Evolutionary conservation across 2,888 invertebrate species (phyloP).

Genomic region (Melolontha melolontha): DNA sequence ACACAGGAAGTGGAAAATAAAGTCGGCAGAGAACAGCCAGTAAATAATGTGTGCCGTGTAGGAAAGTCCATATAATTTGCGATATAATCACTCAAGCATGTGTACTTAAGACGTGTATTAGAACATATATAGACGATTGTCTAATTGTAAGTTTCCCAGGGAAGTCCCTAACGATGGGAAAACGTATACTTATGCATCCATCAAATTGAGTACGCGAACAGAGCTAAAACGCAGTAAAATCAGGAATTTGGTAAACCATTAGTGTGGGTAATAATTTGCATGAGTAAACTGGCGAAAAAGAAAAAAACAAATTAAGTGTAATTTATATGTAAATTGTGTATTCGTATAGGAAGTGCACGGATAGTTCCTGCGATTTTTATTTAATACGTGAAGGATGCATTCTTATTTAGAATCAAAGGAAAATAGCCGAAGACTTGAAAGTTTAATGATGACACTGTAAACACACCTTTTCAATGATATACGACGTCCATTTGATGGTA

Average conservation of each 20-base stretch:
- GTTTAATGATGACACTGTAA: no score
- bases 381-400: no score
- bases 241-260: not conserved
- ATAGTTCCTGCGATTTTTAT: not conserved
- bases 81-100: conserved; percentile 1
- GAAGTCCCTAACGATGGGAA: conserved; percentile 11
- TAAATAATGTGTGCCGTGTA: not conserved
- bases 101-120: no score
- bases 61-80: not conserved
- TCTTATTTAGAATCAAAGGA: no score
- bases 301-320: not conserved
- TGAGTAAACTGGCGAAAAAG: not conserved
- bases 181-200: not conserved
- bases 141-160: conserved; percentile 1
- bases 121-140: conserved; percentile 1
- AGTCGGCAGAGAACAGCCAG: not conserved
- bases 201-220: not conserved
- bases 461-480: no score
- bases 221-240: not conserved
- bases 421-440: no score
- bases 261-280: not conserved
- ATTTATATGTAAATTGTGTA: not conserved
- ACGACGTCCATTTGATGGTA: no score
- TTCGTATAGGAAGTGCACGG: not conserved
- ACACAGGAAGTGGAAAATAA: no score